Evolutionary conservation across 1,140 invertebrate species (phyloP).

Genomic region (Lucilia cuprina): DNA sequence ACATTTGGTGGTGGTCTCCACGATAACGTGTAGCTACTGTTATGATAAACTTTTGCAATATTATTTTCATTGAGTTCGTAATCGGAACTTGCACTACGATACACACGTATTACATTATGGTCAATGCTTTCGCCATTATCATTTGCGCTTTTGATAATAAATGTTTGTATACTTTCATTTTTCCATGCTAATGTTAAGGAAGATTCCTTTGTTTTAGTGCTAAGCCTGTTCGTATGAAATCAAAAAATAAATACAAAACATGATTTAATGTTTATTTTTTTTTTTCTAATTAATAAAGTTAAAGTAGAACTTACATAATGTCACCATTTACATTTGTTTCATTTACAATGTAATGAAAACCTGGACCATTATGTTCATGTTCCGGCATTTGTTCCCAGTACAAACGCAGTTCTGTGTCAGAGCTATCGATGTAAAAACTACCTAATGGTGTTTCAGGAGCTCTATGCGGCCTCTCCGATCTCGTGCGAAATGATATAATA

Average conservation of each 20-base stretch:
- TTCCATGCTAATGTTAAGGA: constrained; percentile 18
- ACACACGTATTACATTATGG: constrained; percentile 44
- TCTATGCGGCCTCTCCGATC: constrained; percentile 4
- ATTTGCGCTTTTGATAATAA: constrained; percentile 49
- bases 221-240: neutral
- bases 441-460: constrained; percentile 34
- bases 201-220: constrained; percentile 10
- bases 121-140: constrained; percentile 44
- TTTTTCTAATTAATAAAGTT: neutral
- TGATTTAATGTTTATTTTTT: neutral
- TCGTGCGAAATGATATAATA: neutral
- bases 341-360: constrained; percentile 32
- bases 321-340: constrained; percentile 16
- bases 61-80: constrained; percentile 38
- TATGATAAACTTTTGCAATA: constrained; percentile 46
- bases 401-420: neutral
- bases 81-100: constrained; percentile 29
- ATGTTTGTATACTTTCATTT: constrained; percentile 38
- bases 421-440: constrained; percentile 38
- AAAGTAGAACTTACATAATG: constrained; percentile 24
- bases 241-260: neutral
- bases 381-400: constrained; percentile 36
- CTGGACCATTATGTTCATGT: constrained; percentile 32
- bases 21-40: constrained; percentile 50
- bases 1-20: constrained; percentile 46